These are phyloP conservation scores for Metridium senile DNA, from an alignment of 92 coral and sea anemone genomes.

Conservation along the genomic window DNA sequence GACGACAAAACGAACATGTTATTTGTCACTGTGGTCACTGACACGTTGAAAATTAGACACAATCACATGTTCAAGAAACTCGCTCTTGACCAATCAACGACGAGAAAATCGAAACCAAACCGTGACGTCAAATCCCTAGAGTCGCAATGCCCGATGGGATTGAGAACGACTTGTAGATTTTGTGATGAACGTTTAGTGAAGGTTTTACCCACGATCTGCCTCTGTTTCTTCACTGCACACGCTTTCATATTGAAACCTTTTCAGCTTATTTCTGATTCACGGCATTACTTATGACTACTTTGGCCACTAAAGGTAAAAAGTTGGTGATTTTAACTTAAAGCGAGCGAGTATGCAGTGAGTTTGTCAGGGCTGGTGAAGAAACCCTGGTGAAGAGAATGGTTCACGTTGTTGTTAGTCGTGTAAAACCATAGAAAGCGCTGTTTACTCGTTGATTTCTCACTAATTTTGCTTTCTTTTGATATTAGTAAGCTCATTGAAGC, in stretches of 20 bases:
- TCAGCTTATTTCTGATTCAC: constrained; percentile 34
- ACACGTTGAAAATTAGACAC: constrained; percentile 33
- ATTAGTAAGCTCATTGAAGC: constrained; percentile 65
- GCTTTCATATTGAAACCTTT: constrained; percentile 63
- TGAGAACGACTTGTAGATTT: constrained; percentile 30
- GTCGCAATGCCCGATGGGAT: constrained; percentile 31
- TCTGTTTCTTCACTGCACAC: constrained; percentile 59
- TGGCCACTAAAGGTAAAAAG: constrained; percentile 81
- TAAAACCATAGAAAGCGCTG: neutral
- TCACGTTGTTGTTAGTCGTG: constrained; percentile 12
- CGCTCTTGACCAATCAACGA: constrained; percentile 23
- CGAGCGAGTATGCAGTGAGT: constrained; percentile 81
- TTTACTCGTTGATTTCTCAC: neutral
- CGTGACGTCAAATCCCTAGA: constrained; percentile 40
- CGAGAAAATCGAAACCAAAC: constrained; percentile 4
- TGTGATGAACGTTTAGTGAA: constrained; percentile 33
- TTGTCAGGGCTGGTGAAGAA: constrained; percentile 40
- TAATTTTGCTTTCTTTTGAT: constrained; percentile 28
- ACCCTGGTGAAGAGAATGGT: neutral
- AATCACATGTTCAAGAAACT: constrained; percentile 21
- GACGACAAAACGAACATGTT: neutral
- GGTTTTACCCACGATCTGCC: constrained; percentile 40
- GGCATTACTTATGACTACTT: constrained; percentile 75
- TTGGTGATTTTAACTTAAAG: constrained; percentile 18
- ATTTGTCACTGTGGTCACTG: constrained; percentile 13